Conservation (phyloP, 2,113 vertebrate species). For the Nothocercus julius region DNA sequence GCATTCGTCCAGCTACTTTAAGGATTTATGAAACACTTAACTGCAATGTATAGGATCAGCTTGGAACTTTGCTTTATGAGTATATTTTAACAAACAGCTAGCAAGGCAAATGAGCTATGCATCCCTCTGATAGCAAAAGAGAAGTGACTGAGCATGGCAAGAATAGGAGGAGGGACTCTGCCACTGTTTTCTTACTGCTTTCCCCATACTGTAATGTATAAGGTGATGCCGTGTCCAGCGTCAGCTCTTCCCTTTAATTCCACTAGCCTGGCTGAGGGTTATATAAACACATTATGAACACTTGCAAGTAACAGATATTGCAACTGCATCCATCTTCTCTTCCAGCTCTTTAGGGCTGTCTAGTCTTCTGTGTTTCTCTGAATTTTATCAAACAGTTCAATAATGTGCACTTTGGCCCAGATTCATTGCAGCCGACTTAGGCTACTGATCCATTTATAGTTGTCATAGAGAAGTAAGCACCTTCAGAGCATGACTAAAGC, state of each 20-base stretch:
- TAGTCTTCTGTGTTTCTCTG: neutral
- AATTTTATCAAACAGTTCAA: neutral
- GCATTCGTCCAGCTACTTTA: neutral
- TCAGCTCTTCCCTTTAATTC: slow-evolving; percentile 45
- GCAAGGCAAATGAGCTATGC: neutral
- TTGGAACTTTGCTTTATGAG: neutral
- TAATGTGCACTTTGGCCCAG: neutral
- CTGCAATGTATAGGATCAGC: neutral
- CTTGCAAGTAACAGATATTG: slow-evolving; percentile 56
- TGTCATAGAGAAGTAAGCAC: neutral
- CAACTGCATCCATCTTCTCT: slow-evolving; percentile 27
- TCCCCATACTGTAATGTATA: neutral
- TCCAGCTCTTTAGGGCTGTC: slow-evolving; percentile 39
- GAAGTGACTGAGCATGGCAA: neutral
- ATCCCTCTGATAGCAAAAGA: neutral
- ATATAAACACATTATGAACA: slow-evolving; percentile 51
- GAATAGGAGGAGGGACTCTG: neutral
- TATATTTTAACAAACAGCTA: neutral
- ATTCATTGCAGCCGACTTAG: neutral
- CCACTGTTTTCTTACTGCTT: neutral
- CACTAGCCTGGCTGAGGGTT: neutral
- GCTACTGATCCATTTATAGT: neutral
- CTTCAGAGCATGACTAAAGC: neutral
- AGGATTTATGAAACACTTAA: neutral
- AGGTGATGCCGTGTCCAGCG: neutral